Percentiles rank a stretch among this genome's conserved stretches.
These are phyloP conservation scores for Paelopatides confundens DNA, from an alignment of 53 echinoderm and acorn worm species.

Conservation along the genomic window DNA sequence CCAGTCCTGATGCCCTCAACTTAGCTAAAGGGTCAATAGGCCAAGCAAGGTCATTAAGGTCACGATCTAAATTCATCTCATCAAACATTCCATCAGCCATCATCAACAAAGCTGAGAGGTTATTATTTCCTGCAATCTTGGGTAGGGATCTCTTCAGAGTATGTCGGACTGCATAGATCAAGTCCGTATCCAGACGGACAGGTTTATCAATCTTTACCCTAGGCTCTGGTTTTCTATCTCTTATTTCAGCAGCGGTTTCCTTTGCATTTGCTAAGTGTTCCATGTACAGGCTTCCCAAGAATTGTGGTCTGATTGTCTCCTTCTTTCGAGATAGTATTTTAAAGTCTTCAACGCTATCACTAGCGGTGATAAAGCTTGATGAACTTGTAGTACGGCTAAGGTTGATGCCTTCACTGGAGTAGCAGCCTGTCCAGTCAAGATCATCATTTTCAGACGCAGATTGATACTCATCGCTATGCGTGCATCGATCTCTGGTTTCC, in stretches of 20 bases:
- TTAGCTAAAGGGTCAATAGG: conserved; percentile 11
- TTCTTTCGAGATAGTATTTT: neutral
- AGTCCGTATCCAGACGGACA: conserved; percentile 13
- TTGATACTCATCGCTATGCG: neutral
- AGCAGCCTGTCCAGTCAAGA: neutral
- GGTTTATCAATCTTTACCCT: conserved; percentile 29
- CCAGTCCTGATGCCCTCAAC: conserved; percentile 13
- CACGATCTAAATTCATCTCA: conserved; percentile 26
- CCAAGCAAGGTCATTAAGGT: conserved; percentile 37
- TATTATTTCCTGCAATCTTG: neutral
- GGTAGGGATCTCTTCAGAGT: conserved; percentile 22
- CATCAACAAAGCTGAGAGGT: conserved; percentile 29
- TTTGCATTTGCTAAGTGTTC: neutral
- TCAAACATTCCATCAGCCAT: conserved; percentile 46
- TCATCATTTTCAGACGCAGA: conserved; percentile 13
- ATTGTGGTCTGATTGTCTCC: conserved; percentile 17
- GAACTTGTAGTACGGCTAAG: neutral
- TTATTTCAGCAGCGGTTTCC: conserved; percentile 4
- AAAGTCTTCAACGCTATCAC: neutral
- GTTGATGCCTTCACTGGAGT: conserved; percentile 2
- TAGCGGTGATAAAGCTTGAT: neutral
- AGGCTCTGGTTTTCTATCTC: conserved; percentile 12
- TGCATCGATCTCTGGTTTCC: neutral
- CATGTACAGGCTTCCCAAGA: neutral
- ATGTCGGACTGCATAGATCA: conserved; percentile 20